Evolutionary conservation across 2,113 vertebrate genomes (phyloP), one percentile per base, ranked within the genome.

Genomic region (Empidonax traillii): DNA sequence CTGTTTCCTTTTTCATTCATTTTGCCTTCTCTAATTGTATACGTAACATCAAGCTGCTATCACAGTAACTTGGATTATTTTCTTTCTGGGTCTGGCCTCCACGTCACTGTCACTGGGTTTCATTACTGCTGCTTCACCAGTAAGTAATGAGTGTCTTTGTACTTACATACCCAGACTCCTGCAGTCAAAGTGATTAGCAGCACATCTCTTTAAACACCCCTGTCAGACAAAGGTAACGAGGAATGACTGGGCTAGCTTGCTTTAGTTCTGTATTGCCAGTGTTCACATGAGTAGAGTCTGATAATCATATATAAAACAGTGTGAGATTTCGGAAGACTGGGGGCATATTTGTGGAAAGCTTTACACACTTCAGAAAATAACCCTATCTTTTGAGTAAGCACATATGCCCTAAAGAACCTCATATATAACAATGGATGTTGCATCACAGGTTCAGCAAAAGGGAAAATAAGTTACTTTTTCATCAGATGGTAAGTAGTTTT

Each of bases 1-100:
- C 92, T 87, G 73, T 59, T 91, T 92, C 46, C 55, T 67, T 90
- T 78, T 88, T 65, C 89, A 76, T 93, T 96, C 49, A 47, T 78
- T 81, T 89, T 94, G 44, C 37, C 6, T 24, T 68, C 37, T 78
- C 62, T 94, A 88, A 95, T 49, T 88, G 67, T 62, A 12, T 43
- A 51, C 37, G 75, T 74, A 72, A n/a, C 87, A 62, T 92, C 72
- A 84, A 89, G 94, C 91, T 90, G 56, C 82, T 83, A 35, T 68
- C 35, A 10, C 55, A 61, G 47, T 82, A 71, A 72, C 62, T 79
- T 73, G 72, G 56, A 86, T 93, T 93, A 65, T 81, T 91, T 75
- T 71, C 71, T 46, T 79, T 85, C 67, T 72, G 59, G 41, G 53
- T 86, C 94, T 78, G 74, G 67, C 33, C 22, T 88, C 55, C 51